A percentile compares a stretch with the other conserved stretches of the same genome.
Conservation (phyloP, 2,888 invertebrate genomes). For the Tineola bisselliella region DNA sequence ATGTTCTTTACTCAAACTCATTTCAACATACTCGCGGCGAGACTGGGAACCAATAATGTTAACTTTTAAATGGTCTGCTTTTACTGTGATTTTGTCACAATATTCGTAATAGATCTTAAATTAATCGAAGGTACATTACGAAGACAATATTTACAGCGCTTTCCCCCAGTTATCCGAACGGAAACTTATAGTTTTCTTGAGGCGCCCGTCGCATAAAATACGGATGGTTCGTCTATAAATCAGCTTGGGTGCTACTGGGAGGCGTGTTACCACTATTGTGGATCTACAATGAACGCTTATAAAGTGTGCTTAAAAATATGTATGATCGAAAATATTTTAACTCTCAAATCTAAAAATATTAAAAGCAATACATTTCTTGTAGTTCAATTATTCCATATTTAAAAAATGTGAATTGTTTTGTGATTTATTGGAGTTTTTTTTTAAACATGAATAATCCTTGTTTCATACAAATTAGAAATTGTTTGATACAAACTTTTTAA, state of each 20-base stretch:
- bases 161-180: constrained; percentile 63
- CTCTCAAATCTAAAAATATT: neutral
- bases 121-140: neutral
- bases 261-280: constrained; percentile 42
- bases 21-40: no score
- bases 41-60: no score
- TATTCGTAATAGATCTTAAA: neutral
- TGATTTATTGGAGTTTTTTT: no score
- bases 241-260: constrained; percentile 55
- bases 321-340: neutral
- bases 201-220: constrained; percentile 67
- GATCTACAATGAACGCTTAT: constrained; percentile 18
- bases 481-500: no score
- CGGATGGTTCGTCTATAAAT: constrained; percentile 62
- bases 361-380: neutral
- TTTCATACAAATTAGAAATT: no score
- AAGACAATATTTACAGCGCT: constrained; percentile 62
- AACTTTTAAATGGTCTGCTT: no score
- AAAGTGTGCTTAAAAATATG: neutral
- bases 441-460: no score
- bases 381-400: no score
- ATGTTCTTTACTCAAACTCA: no score
- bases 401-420: no score
- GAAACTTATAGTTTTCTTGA: constrained; percentile 68
- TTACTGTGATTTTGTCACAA: neutral